Conservation (phyloP, 1,140 invertebrate genomes). For the Philotrypesis tridentata region DNA sequence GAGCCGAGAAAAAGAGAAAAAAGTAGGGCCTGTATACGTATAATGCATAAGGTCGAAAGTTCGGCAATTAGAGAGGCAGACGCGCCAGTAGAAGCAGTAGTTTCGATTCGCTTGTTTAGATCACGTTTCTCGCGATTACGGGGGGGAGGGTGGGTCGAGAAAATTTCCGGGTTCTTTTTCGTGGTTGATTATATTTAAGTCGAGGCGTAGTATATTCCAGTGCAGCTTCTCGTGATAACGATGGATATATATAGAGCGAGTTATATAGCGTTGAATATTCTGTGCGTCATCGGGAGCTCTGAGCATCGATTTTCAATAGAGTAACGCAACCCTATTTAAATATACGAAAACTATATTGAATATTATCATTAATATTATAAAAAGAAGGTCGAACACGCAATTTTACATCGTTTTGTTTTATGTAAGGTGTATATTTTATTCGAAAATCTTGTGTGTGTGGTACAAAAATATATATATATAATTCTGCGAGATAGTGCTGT, state of each 20-base stretch:
- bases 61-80: constrained; percentile 15
- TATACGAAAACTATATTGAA: no score
- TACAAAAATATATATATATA: neutral
- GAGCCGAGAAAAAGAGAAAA: neutral
- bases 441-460: neutral
- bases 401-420: neutral
- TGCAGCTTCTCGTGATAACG: no score
- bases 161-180: neutral
- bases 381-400: neutral
- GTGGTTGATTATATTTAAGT: neutral
- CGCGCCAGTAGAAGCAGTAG: no score
- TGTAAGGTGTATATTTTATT: neutral
- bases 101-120: no score
- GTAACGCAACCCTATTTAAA: neutral
- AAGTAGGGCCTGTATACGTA: neutral
- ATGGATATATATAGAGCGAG: no score
- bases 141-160: no score
- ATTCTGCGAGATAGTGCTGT: neutral
- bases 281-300: neutral
- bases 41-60: constrained; percentile 4
- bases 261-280: neutral
- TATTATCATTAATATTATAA: neutral
- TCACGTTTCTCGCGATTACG: no score
- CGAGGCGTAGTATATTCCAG: neutral
- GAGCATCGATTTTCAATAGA: neutral